Base-by-base conservation (phyloP, 1,140 invertebrate genomes). In the Ceratosolen fusciceps region DNA sequence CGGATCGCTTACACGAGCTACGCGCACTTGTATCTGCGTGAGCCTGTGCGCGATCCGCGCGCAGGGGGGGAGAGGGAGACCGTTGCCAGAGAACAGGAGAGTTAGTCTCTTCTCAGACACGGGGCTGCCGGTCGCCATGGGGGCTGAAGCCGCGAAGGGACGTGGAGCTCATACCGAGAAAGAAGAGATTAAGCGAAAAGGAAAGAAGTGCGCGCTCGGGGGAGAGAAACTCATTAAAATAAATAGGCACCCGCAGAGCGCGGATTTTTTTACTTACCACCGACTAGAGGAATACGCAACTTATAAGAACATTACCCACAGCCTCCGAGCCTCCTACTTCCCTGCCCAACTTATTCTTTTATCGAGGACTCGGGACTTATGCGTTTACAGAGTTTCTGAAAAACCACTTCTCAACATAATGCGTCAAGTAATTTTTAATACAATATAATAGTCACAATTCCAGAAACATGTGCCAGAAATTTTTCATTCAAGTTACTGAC, bases 221-320 rank as follows among this genome's bases (percentile, higher is more conserved):
- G 77, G 82, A 83, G 81, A 84, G 86, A 81, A 84, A 86, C 85
- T 88, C 86, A 88, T 90, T 89, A 88, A 88, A 88, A 89, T 88
- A 86, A 90, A 89, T 87, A 88, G 86, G 85, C 83, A 80, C 34
- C n/a, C 47, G 81, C 56, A 47, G n/a, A n/a, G 52, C 37, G 29
- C 43, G 24, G 62, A 39, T 10, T 56, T 19, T 56, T 24, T 24
- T 29, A 19, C 31, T 43, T 19, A 8, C 2, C 37, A 8, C n/a
- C 7, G 31, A 39, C 31, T 31, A 24, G 31, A 68, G 31, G 49
- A 52, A 52, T 52, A 19, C 49, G 49, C 49, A 21, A 52, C 49
- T 8, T 52, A 52, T 8, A 52, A 52, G 21, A 52, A 52, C n/a
- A n/a, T n/a, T n/a, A n/a, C n/a, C n/a, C n/a, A n/a, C n/a, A n/a